Conservation (phyloP, 30 jellyfish, hydroid and myxozoan genomes). For the Hydra vulgaris region DNA sequence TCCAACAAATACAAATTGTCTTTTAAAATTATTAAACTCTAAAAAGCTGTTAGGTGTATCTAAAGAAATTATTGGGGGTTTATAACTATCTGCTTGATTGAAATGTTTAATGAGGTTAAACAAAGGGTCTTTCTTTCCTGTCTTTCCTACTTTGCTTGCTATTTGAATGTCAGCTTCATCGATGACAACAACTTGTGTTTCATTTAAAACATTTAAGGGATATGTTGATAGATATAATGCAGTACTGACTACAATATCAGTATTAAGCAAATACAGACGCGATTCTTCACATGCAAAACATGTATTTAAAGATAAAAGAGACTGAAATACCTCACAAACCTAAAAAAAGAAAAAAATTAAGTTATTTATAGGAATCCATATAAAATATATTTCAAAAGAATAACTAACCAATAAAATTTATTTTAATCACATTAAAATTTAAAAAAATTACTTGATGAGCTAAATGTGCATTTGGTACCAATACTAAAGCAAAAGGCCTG, state of each 20-base stretch:
- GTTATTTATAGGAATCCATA: not conserved
- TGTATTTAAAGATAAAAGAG: conserved; percentile 19
- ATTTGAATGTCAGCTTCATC: conserved; percentile 79
- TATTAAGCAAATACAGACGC: conserved; percentile 31
- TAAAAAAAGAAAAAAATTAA: not conserved
- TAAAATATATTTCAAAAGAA: not conserved
- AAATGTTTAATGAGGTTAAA: conserved; percentile 30
- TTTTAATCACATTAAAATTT: not conserved
- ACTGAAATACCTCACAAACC: conserved; percentile 54
- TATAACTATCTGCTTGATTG: conserved; percentile 29
- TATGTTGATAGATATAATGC: conserved; percentile 40
- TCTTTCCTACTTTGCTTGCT: conserved; percentile 23
- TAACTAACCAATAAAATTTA: not conserved
- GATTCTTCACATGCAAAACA: conserved; percentile 31
- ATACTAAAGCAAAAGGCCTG: conserved; percentile 13
- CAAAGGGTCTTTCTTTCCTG: conserved; percentile 33
- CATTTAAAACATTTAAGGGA: conserved; percentile 37
- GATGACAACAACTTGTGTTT: conserved; percentile 43
- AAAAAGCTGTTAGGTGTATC: not conserved
- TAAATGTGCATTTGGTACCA: conserved; percentile 11
- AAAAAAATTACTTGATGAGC: conserved; percentile 5
- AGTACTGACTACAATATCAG: conserved; percentile 39
- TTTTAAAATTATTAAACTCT: not conserved
- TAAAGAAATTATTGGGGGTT: not conserved
- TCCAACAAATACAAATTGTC: conserved; percentile 72